Evolutionary conservation across 2,113 vertebrate genomes (phyloP), one percentile per base, ranked within the genome.

Genomic region (Aleadryas rufinucha): DNA sequence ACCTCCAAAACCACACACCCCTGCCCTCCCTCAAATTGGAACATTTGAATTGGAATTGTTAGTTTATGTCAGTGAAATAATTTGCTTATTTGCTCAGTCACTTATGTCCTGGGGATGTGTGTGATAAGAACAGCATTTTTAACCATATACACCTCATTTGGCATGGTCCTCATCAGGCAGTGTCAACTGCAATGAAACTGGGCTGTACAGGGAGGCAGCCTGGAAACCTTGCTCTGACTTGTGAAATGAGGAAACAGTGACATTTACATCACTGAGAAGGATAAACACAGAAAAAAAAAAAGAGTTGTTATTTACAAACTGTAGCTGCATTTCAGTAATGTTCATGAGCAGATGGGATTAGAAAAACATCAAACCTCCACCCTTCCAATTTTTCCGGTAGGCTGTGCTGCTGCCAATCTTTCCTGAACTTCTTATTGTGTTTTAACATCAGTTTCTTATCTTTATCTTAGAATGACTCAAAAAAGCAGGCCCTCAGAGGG

Each of bases 381-480:
- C 93, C 95, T 93, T 90, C 90, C 86, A 94, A 94, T 92, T 86
- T 81, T 95, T 95, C 89, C 35, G 5, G 69, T 56, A 83, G 76
- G 35, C 41, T 82, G 72, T 63, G 76, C 70, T 90, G 65, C 71
- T 90, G 79, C 85, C 56, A 93, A 64, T 94, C 88, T 94, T 93
- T 89, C 90, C 69, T 92, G 71, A 96, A 83, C 77, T 84, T 76
- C 77, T 89, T 33, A 87, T 37, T 91, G 89, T 93, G 52, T 89
- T 94, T 91, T 77, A 96, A 92, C 72, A 93, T 92, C 78, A 71
- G 79, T 9, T 84, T 83, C 84, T 95, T 96, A 90, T 54, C 75
- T 74, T 96, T 91, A 96, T 95, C 94, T 96, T 63, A 84, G 37
- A 92, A 71, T 44, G 61, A 91, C 81, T 89, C 85, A 93, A 95